phyloP scores from a whole-genome alignment of 2,113 vertebrate genomes.

The Pipa parva region DNA sequence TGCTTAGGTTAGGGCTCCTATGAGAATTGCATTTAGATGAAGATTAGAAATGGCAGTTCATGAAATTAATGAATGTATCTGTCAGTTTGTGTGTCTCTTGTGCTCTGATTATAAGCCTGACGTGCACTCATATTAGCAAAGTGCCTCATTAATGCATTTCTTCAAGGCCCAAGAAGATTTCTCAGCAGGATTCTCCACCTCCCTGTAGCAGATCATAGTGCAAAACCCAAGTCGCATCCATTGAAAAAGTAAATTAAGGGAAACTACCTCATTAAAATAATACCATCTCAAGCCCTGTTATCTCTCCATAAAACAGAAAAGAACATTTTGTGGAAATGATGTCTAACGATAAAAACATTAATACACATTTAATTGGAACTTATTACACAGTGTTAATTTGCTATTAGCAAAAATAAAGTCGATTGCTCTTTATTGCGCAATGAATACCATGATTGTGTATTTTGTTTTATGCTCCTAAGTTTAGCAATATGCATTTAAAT shows the following conservation, averaged over 20 bases:
- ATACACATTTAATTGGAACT: constrained; percentile 23
- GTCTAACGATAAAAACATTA: constrained; percentile 1
- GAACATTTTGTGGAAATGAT: not conserved
- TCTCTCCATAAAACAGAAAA: constrained; percentile 21
- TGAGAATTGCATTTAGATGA: constrained; percentile 30
- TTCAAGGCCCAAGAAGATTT: constrained; percentile 26
- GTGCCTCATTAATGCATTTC: constrained; percentile 38
- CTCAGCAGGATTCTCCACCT: constrained; percentile 26
- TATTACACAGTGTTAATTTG: constrained; percentile 22
- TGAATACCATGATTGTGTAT: not conserved
- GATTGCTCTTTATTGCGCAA: not conserved
- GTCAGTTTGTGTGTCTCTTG: constrained; percentile 34
- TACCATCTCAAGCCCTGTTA: constrained; percentile 24
- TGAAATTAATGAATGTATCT: constrained; percentile 42
- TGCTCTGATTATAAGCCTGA: constrained; percentile 40
- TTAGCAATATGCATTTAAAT: too few species aligned
- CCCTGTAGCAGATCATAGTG: constrained; percentile 23
- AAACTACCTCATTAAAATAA: constrained; percentile 32
- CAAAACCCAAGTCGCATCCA: constrained; percentile 17
- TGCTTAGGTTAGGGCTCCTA: constrained; percentile 14
- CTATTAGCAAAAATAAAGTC: constrained; percentile 21
- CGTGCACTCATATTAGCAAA: constrained; percentile 36
- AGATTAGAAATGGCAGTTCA: constrained; percentile 40
- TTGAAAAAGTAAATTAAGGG: constrained; percentile 32
- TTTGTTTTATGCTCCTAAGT: too few species aligned